Conservation (phyloP, 2,113 vertebrate species). For the Alligator sinensis region DNA sequence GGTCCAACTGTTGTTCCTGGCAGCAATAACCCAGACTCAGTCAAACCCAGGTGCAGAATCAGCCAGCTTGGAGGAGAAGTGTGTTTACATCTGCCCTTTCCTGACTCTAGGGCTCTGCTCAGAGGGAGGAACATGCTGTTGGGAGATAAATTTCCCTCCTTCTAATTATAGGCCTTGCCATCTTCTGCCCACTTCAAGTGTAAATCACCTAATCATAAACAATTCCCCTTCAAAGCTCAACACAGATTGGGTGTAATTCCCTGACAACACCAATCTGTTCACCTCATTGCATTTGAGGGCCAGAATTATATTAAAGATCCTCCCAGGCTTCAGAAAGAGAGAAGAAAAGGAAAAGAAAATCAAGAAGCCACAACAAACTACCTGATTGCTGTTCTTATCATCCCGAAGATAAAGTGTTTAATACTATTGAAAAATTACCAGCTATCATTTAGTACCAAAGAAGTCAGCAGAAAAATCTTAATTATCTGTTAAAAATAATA, state of each 20-base stretch:
- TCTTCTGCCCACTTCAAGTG: slow-evolving; percentile 72
- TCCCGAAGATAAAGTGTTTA: not conserved
- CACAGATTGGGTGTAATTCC: slow-evolving; percentile 74
- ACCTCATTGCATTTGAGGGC: slow-evolving; percentile 50
- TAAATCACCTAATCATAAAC: slow-evolving; percentile 79
- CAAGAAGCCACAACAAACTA: slow-evolving; percentile 5
- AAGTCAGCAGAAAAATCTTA: not conserved
- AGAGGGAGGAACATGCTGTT: slow-evolving; percentile 64
- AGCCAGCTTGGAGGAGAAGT: slow-evolving; percentile 62
- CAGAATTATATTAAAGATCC: slow-evolving; percentile 62
- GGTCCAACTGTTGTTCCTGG: slow-evolving; percentile 71
- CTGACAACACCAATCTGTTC: slow-evolving; percentile 75
- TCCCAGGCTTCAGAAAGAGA: slow-evolving; percentile 41
- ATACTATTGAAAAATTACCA: not conserved
- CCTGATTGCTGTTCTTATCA: not conserved
- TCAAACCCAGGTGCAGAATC: slow-evolving; percentile 63
- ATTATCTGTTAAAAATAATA: not conserved
- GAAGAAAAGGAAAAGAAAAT: slow-evolving; percentile 30
- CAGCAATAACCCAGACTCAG: slow-evolving; percentile 49
- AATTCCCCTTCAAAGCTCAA: slow-evolving; percentile 75
- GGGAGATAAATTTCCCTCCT: slow-evolving; percentile 79
- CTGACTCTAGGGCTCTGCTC: slow-evolving; percentile 60
- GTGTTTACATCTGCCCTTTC: slow-evolving; percentile 68
- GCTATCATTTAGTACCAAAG: not conserved
- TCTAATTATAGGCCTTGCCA: slow-evolving; percentile 78